Base-by-base conservation (phyloP, 2,113 vertebrate genomes). In the Microtus oregoni region DNA sequence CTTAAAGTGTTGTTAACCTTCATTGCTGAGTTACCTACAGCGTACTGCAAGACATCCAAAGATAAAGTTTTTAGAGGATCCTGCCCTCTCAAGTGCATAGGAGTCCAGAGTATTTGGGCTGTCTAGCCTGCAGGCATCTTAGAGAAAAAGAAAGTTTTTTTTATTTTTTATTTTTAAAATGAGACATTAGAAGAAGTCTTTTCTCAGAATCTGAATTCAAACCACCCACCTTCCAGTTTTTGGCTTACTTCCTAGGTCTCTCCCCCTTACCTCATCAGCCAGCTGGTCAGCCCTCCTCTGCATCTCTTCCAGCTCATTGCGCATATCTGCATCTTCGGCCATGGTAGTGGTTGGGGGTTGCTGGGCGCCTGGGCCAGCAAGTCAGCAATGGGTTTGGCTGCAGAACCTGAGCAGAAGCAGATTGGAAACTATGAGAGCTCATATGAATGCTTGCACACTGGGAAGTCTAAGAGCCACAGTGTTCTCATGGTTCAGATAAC, bases 221-320 rank as follows among this genome's bases (percentile, higher is more conserved):
- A 81, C 38, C 24, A 30, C 6, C 22, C 2, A 26, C 22, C 10
- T 67, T 50, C 38, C 28, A 65, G 5, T 70, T 13, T 55, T 91
- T 76, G 4, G 26, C 38, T 12, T 14, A 0, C 32, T 28, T 70
- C 47, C 50, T 15, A 7, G 3, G 7, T 61, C 52, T 58, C 41
- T 47, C 12, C 14, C 68, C 68, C 96, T 99, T 97, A 99, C 99
- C 99, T 99, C 99, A 97, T 99, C 99, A 0, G 99, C 99, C 92
- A 99, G 98, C 99, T 99, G 99, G 98, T 99, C 99, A 0, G 99
- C 99, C 83, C 99, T 99, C 95, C 99, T 98, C 99, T 99, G 99
- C 99, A 99, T 99, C 98, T 99, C 99, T 96, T 99, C 99, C 98
- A 99, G 98, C 98, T 99, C 99, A 99, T 99, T 99, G 99, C 99